A percentile compares a stretch with the other conserved stretches of the same genome.
These are phyloP conservation scores for Poecilia picta DNA, from an alignment of 2,797 vertebrate genomes.

Conservation along the genomic window DNA sequence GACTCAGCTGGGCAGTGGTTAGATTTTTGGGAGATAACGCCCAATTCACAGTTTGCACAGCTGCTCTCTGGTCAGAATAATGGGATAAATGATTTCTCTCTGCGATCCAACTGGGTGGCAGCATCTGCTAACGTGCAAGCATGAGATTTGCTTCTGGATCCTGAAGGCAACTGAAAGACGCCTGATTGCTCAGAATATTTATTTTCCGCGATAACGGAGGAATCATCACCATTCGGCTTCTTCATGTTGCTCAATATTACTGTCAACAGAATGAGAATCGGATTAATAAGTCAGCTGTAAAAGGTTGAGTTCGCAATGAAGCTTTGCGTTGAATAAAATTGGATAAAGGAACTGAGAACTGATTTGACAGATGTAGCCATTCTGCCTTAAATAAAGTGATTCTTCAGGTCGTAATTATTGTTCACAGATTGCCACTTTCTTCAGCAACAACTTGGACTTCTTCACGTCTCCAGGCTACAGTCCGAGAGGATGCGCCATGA, in stretches of 20 bases:
- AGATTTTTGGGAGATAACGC: constrained; percentile 53
- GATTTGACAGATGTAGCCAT: background rate
- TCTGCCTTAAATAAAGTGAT: constrained; percentile 5
- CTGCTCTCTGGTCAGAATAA: constrained; percentile 56
- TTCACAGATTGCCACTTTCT: constrained; percentile 93
- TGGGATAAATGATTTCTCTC: constrained; percentile 48
- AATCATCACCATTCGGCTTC: constrained; percentile 36
- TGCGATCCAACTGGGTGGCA: constrained; percentile 44
- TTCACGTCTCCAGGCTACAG: constrained; percentile 89
- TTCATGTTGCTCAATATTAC: constrained; percentile 39
- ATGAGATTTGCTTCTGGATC: constrained; percentile 24
- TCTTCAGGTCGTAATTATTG: background rate
- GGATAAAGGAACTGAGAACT: background rate
- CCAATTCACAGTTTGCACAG: constrained; percentile 62
- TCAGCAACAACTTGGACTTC: constrained; percentile 94
- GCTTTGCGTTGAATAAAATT: background rate
- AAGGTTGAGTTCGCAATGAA: background rate
- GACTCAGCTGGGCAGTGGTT: constrained; percentile 67
- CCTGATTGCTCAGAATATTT: constrained; percentile 43
- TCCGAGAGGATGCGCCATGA: constrained; percentile 81
- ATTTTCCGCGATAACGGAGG: constrained; percentile 26
- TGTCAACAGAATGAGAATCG: constrained; percentile 22
- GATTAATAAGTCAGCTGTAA: background rate
- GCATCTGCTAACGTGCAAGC: constrained; percentile 24
- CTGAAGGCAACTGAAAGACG: constrained; percentile 27